Evolutionary conservation across 2,888 invertebrate species (phyloP).

Genomic region (Trachelus tabidus): DNA sequence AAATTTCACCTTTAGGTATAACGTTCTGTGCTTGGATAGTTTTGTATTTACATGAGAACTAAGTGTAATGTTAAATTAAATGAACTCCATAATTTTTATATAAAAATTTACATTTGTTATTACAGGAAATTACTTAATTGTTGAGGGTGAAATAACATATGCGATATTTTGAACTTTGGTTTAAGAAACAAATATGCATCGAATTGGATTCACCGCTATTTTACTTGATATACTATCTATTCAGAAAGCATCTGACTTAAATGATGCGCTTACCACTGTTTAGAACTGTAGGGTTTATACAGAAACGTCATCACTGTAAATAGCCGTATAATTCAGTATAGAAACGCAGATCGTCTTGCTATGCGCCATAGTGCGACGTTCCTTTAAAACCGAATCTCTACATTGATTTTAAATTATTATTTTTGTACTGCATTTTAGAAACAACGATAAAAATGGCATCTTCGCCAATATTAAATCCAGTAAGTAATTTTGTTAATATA

Average conservation of each 20-base stretch:
- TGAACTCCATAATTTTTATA: neutral
- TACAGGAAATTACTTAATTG: neutral
- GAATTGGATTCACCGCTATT: neutral
- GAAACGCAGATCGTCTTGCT: conserved; percentile 31
- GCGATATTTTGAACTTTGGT: neutral
- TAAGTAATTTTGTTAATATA: conserved; percentile 40
- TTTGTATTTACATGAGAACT: neutral
- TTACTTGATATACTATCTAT: neutral
- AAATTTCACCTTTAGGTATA: neutral
- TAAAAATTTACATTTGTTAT: neutral
- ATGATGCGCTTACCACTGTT: neutral
- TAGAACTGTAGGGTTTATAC: neutral
- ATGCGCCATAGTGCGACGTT: conserved; percentile 23
- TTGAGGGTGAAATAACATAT: neutral
- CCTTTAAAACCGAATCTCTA: neutral
- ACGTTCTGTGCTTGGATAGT: neutral
- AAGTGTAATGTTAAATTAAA: neutral
- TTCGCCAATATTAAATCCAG: conserved; percentile 57
- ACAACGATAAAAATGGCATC: conserved; percentile 45
- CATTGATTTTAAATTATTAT: neutral
- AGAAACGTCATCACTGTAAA: conserved; percentile 57
- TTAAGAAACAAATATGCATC: neutral
- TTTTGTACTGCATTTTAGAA: neutral
- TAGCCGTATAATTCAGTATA: conserved; percentile 41
- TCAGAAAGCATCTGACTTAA: neutral